phyloP scores from a whole-genome alignment of 2,113 vertebrate genomes.

The Ptyas mucosa region DNA sequence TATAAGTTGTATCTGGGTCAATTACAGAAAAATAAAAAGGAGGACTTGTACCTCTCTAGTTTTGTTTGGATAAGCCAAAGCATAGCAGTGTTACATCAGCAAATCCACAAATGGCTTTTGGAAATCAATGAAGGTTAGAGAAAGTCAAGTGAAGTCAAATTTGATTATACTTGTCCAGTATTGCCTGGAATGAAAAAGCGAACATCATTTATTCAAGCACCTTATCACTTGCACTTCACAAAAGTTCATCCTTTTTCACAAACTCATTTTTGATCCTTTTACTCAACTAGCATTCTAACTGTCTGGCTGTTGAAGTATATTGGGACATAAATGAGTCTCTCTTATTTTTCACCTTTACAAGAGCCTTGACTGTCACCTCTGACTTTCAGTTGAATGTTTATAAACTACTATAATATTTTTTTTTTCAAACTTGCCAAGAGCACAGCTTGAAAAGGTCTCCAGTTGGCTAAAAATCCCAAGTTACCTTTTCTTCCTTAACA shows the following conservation, averaged over 20 bases:
- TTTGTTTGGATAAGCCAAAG: neutral
- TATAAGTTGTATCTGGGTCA: neutral
- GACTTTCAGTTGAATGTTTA: neutral
- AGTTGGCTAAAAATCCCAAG: constrained; percentile 5
- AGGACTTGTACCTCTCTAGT: neutral
- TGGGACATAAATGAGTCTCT: constrained; percentile 21
- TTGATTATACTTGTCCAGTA: neutral
- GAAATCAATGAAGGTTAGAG: neutral
- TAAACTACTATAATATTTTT: constrained; percentile 2
- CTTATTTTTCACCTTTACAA: constrained; percentile 17
- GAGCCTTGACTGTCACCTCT: neutral
- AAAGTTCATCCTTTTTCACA: constrained; percentile 1
- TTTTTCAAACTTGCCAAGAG: constrained; percentile 13
- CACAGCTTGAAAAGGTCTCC: neutral
- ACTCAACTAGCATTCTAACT: neutral
- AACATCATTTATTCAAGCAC: neutral
- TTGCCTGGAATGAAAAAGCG: neutral
- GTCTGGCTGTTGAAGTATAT: constrained; percentile 11
- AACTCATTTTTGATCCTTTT: neutral
- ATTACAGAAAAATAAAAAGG: neutral
- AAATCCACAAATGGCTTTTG: neutral
- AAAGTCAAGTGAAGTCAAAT: neutral
- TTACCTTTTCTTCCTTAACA: constrained; percentile 20
- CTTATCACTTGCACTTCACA: neutral
- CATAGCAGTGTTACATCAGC: neutral